A percentile compares a stretch with the other conserved stretches of the same genome.
These are phyloP conservation scores for Chironomus riparius DNA, from an alignment of 2,888 invertebrate genomes.

Conservation along the genomic window DNA sequence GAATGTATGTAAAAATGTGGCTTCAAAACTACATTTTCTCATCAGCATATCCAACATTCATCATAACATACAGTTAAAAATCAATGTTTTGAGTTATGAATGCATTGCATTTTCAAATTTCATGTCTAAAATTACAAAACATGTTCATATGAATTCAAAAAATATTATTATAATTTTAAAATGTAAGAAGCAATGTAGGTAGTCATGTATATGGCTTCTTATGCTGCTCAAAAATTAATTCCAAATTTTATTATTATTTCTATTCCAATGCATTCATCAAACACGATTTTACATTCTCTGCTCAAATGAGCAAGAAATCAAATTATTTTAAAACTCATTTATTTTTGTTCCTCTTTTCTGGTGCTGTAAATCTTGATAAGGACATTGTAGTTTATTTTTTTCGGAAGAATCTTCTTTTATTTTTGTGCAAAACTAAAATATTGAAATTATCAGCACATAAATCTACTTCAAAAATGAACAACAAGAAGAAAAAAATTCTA, in stretches of 20 bases:
- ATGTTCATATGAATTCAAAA: not conserved
- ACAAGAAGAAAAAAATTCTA: no score
- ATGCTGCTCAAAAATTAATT: not conserved
- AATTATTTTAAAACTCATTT: not conserved
- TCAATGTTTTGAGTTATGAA: slow-evolving; percentile 1
- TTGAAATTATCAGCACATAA: no score
- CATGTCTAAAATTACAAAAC: not conserved
- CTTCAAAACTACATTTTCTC: not conserved
- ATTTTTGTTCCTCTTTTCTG: no score
- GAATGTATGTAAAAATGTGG: no score
- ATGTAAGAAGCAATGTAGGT: not conserved
- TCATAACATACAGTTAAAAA: slow-evolving; percentile 3
- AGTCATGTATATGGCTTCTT: slow-evolving; percentile 13
- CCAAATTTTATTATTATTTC: not conserved
- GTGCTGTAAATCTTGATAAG: no score
- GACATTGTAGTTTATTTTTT: no score
- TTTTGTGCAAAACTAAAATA: no score
- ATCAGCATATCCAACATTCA: no score
- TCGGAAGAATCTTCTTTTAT: no score
- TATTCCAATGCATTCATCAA: not conserved
- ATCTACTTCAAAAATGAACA: no score
- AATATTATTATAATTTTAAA: not conserved
- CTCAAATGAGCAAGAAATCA: slow-evolving; percentile 17
- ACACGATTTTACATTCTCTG: not conserved
- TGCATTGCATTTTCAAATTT: not conserved